Evolutionary conservation across 2,113 vertebrate genomes (phyloP).

Genomic region (Suricata suricatta): DNA sequence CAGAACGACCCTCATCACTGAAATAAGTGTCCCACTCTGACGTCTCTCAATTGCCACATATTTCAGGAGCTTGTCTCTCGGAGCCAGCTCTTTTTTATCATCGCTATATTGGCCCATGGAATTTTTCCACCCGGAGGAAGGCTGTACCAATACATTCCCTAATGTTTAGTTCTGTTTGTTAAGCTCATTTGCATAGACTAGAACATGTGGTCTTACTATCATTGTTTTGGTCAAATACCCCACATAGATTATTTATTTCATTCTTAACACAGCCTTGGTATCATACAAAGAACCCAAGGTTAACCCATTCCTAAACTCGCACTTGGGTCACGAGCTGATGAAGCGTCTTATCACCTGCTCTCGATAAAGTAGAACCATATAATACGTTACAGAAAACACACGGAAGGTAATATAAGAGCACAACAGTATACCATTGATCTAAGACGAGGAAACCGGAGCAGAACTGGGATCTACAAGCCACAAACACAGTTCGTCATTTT

Average conservation of each 20-base stretch:
- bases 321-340: background rate
- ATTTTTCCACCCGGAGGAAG: background rate
- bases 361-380: too few relatives aligned
- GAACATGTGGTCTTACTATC: background rate
- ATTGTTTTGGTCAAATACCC: background rate
- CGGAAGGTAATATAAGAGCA: fast-evolving
- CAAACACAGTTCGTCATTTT: background rate
- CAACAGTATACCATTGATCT: background rate
- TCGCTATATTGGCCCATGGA: background rate
- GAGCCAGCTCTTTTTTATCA: background rate
- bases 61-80: background rate
- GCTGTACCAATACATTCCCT: background rate
- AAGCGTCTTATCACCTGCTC: background rate
- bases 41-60: background rate
- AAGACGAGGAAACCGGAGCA: background rate
- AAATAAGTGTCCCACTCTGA: background rate
- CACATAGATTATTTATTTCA: background rate
- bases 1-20: background rate
- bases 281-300: background rate
- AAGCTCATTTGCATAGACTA: background rate
- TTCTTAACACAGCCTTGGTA: background rate
- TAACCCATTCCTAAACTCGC: background rate
- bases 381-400: too few relatives aligned
- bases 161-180: background rate
- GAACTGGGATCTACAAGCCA: background rate